A percentile compares a stretch with the other conserved stretches of the same genome.
Conservation (phyloP, 2,797 vertebrate species). For the Denticeps clupeoides region DNA sequence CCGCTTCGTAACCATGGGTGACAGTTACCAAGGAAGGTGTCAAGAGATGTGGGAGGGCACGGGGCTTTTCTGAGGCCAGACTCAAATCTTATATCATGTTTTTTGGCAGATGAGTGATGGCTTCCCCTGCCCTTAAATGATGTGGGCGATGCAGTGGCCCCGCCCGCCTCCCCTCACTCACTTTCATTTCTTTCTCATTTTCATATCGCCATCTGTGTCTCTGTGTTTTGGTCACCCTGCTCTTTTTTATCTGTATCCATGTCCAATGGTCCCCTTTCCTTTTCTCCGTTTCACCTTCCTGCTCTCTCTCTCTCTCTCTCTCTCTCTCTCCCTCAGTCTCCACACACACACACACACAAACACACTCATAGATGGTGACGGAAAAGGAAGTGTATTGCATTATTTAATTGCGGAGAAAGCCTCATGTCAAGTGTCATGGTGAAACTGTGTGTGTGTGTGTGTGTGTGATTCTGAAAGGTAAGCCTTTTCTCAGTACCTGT, state of each 20-base stretch:
- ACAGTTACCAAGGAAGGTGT: background rate
- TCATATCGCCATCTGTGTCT: conserved; percentile 24
- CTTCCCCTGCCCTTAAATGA: conserved; percentile 7
- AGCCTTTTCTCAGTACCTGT: no score
- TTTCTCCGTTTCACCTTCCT: background rate
- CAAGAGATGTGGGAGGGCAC: background rate
- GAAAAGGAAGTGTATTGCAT: conserved; percentile 11
- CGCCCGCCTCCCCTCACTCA: no score
- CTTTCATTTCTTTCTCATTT: conserved; percentile 15
- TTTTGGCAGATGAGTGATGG: conserved; percentile 4
- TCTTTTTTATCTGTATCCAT: no score
- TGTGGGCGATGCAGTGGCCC: conserved; percentile 17
- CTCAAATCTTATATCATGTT: conserved; percentile 11
- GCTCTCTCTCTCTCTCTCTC: background rate
- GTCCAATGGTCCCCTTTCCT: no score
- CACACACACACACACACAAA: background rate
- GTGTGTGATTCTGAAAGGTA: background rate
- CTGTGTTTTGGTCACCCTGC: no score
- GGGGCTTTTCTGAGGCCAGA: conserved; percentile 8
- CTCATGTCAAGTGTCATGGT: conserved; percentile 1
- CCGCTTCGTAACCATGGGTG: background rate
- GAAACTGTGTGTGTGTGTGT: conserved; percentile 9
- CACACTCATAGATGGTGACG: background rate
- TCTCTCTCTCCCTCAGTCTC: background rate
- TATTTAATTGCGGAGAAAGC: conserved; percentile 23